Conservation (phyloP, 2,113 vertebrate species). For the Lonchura striata region DNA sequence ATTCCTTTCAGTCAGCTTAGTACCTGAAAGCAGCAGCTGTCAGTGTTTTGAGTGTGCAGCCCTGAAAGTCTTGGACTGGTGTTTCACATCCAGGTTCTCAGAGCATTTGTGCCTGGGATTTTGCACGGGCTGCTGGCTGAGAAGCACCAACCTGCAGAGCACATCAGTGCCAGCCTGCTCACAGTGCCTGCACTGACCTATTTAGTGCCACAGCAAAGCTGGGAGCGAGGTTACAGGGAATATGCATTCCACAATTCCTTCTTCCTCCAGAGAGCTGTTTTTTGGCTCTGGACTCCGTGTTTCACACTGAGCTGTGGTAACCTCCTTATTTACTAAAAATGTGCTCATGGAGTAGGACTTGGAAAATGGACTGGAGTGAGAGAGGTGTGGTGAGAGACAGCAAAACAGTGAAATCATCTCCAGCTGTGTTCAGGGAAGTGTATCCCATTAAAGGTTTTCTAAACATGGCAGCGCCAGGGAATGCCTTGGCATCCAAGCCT, state of each 20-base stretch:
- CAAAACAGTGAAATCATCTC: not conserved
- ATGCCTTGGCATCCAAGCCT: not conserved
- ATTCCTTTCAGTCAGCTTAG: not conserved
- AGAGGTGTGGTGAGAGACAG: not conserved
- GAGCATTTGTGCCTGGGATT: not conserved
- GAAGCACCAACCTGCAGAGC: not conserved
- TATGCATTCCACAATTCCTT: not conserved
- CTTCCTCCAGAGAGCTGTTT: not conserved
- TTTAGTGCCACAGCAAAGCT: not conserved
- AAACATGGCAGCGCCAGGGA: not conserved
- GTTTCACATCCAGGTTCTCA: not conserved
- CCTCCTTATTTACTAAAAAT: not conserved
- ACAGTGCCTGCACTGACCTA: conserved; percentile 3
- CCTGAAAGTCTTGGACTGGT: not conserved
- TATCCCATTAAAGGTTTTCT: not conserved
- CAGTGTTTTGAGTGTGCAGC: not conserved
- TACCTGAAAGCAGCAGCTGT: not conserved
- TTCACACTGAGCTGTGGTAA: not conserved
- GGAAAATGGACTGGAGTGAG: not conserved
- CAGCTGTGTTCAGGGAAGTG: not conserved
- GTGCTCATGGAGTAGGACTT: not conserved
- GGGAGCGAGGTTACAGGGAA: not conserved
- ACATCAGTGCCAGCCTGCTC: not conserved
- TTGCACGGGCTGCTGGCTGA: not conserved
- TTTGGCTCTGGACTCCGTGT: not conserved